Base-by-base conservation (phyloP, 2,797 vertebrate species). In the Falco novaeseelandiae region DNA sequence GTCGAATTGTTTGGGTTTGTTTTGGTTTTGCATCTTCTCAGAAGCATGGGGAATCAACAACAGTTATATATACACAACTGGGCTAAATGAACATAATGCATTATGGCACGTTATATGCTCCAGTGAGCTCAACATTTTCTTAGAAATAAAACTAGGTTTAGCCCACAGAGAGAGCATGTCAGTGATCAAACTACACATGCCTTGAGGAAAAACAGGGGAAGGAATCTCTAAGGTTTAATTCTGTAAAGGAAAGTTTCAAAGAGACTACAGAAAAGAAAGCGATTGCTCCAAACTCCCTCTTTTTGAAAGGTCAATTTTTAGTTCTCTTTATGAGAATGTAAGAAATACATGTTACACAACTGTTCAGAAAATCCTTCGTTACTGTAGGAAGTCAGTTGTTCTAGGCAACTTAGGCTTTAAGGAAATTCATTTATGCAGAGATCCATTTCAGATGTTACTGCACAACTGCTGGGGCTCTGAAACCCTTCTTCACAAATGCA, bases 131-230 rank as follows among this genome's bases (percentile, higher is more conserved):
- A 79, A 30, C 30, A 10, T 84, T 96, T 94, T 85, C 49, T 87
- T 83, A 81, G 72, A 87, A 89, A 92, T 87, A 91, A 91, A 97
- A 87, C 79, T 96, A 88, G 94, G 93, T 95, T 96, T 93, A 93
- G 89, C 76, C 95, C 82, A 83, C 84, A 90, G 96, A 93, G 95
- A 96, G 76, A 88, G 32, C 34, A 88, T 61, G 85, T 81, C 95
- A 94, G 79, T 96, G 94, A 96, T 97, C 96, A 97, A 96, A 94
- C 92, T 69, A 32, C 36, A 93, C 18, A 74, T 78, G 95, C 91
- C 92, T 94, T 40, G 32, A 92, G 92, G 91, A 93, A 96, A 94
- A 93, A 36, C 20, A 57, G 48, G 22, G 34, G 81, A 71, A 89
- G 48, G 65, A 93, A 57, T 93, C 94, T 96, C 96, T 95, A 72